Evolutionary conservation across 2,113 vertebrate species (phyloP).

Genomic region (Morone saxatilis): DNA sequence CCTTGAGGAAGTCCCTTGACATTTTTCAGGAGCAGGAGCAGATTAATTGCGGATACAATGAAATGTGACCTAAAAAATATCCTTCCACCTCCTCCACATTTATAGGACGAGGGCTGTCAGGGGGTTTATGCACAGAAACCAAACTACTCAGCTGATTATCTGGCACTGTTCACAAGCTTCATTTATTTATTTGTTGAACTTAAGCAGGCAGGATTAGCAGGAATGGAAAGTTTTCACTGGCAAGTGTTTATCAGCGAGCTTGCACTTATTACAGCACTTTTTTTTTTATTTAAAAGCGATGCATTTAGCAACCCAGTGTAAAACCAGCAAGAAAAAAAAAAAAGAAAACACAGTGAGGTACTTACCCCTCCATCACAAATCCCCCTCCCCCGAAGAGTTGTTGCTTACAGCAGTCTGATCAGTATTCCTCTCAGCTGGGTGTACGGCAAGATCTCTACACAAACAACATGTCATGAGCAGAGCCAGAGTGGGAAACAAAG

Average conservation of each 20-base stretch:
- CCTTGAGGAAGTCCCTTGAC: slow-evolving; percentile 61
- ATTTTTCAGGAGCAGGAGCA: slow-evolving; percentile 26
- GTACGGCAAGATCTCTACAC: slow-evolving; percentile 38
- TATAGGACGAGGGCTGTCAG: slow-evolving; percentile 15
- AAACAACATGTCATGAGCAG: slow-evolving; percentile 55
- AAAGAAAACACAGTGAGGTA: slow-evolving; percentile 26
- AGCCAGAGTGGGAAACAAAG: slow-evolving; percentile 56
- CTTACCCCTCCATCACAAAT: slow-evolving; percentile 75
- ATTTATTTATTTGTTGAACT: slow-evolving; percentile 51
- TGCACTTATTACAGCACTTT: slow-evolving; percentile 26
- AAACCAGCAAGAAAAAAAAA: background rate
- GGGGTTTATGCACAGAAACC: slow-evolving; percentile 36
- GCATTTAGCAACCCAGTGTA: slow-evolving; percentile 16
- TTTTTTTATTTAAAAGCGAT: slow-evolving; percentile 23
- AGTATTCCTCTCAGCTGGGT: slow-evolving; percentile 71
- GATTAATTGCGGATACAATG: background rate
- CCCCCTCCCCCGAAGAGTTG: slow-evolving; percentile 54
- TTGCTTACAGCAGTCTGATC: slow-evolving; percentile 62
- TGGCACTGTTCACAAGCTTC: slow-evolving; percentile 43
- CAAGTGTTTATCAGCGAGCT: slow-evolving; percentile 32
- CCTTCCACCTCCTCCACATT: slow-evolving; percentile 1
- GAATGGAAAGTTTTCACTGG: slow-evolving; percentile 45
- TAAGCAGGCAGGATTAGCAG: slow-evolving; percentile 46
- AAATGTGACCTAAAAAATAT: slow-evolving; percentile 11
- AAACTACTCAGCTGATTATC: slow-evolving; percentile 61